These are phyloP conservation scores for Drosophila tanythrix DNA, from an alignment of 2,888 invertebrate species.

Conservation along the genomic window DNA sequence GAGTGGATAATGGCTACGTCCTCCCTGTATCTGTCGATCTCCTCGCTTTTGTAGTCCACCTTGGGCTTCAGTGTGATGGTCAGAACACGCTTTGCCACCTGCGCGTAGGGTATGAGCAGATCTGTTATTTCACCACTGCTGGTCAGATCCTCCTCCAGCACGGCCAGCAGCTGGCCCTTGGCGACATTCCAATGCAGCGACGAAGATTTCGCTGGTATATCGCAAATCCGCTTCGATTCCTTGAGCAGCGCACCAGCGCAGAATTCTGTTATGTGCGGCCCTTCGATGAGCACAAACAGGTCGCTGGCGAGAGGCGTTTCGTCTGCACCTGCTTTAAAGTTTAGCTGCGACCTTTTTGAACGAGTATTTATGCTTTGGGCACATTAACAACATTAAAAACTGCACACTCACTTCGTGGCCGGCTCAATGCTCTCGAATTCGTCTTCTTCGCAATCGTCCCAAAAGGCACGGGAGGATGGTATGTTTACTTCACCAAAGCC, in stretches of 20 bases:
- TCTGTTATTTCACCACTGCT: constrained; percentile 80
- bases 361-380: background rate
- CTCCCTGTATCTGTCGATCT: constrained; percentile 71
- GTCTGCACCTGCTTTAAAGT: constrained; percentile 44
- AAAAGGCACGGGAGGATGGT: constrained; percentile 84
- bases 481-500: constrained; percentile 84
- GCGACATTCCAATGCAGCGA: constrained; percentile 56
- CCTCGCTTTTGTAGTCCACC: constrained; percentile 83
- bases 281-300: constrained; percentile 80
- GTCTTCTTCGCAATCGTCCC: constrained; percentile 84
- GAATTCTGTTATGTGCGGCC: constrained; percentile 76
- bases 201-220: constrained; percentile 70
- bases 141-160: constrained; percentile 81
- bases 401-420: constrained; percentile 63
- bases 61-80: constrained; percentile 82
- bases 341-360: constrained; percentile 61
- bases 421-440: constrained; percentile 58
- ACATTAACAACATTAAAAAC: constrained; percentile 9
- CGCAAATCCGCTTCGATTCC: constrained; percentile 67
- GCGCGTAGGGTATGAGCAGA: constrained; percentile 73
- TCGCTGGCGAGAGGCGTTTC: constrained; percentile 58
- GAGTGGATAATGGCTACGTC: constrained; percentile 79
- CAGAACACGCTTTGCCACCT: constrained; percentile 73
- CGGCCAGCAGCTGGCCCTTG: constrained; percentile 66
- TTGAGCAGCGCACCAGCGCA: constrained; percentile 65